A percentile compares a stretch with the other conserved stretches of the same genome.
Evolutionary conservation across 1,140 invertebrate genomes (phyloP).

Genomic region (Aphelinus atriplicis): DNA sequence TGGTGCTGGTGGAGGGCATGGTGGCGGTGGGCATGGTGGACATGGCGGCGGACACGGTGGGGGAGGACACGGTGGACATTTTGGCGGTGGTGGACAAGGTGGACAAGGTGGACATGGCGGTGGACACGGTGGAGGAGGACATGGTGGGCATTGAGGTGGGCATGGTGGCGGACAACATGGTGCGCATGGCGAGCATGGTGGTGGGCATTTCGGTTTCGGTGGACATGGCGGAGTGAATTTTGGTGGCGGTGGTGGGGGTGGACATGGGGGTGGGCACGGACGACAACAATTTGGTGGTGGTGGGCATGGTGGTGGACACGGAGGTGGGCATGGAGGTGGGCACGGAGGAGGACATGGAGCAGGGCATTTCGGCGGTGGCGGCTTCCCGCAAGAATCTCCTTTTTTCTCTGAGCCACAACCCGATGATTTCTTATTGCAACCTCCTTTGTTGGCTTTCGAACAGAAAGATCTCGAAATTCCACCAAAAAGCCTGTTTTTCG

Average conservation of each 20-base stretch:
- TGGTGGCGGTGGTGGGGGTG: slow-evolving; percentile 7
- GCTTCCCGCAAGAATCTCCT: neutral
- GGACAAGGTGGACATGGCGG: slow-evolving; percentile 15
- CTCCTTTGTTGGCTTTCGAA: too few relatives aligned
- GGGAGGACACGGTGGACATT: slow-evolving; percentile 12
- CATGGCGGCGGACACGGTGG: slow-evolving; percentile 14
- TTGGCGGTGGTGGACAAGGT: slow-evolving; percentile 18
- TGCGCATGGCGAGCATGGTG: neutral
- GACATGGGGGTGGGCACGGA: slow-evolving; percentile 1
- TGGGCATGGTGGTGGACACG: slow-evolving; percentile 11
- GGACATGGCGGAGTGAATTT: slow-evolving; percentile 5
- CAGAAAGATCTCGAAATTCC: too few relatives aligned
- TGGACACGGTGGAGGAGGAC: neutral
- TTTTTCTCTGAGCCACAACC: neutral
- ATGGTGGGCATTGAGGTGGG: slow-evolving; percentile 10
- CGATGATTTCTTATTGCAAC: too few relatives aligned
- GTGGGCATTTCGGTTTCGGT: neutral
- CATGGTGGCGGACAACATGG: neutral
- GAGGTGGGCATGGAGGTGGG: slow-evolving; percentile 14
- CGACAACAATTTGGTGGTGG: neutral
- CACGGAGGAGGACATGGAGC: neutral
- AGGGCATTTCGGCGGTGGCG: slow-evolving; percentile 6
- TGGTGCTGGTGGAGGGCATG: slow-evolving; percentile 14
- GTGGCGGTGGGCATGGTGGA: neutral
- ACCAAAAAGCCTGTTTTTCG: too few relatives aligned